Conservation (phyloP, 2,888 invertebrate species). For the Hirtodrosophila duncani region DNA sequence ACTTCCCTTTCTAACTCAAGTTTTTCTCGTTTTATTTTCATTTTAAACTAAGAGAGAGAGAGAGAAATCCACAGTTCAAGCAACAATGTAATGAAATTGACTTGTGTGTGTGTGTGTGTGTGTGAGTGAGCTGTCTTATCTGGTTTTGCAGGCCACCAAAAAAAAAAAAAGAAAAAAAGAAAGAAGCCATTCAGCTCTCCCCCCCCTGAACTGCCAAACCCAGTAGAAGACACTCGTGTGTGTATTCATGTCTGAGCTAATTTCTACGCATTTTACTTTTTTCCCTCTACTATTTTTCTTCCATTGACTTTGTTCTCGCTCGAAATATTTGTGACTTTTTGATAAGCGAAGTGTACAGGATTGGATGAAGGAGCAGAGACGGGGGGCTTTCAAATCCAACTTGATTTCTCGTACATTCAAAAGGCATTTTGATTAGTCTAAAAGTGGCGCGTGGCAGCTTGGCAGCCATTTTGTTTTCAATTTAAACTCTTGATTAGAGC, state of each 20-base stretch:
- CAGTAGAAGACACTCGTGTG: conserved; percentile 50
- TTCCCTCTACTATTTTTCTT: conserved; percentile 5
- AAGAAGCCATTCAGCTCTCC: conserved; percentile 6
- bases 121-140: conserved; percentile 50
- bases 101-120: conserved; percentile 24
- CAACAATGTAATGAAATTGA: conserved; percentile 70
- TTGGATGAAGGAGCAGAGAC: not conserved
- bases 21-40: conserved; percentile 19
- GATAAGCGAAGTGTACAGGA: conserved; percentile 18
- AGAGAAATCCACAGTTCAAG: conserved; percentile 24
- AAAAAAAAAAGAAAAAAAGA: not conserved
- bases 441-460: conserved; percentile 48
- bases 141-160: conserved; percentile 29
- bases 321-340: conserved; percentile 49
- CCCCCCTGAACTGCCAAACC: conserved; percentile 4
- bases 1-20: conserved; percentile 36
- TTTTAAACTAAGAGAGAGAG: conserved; percentile 32
- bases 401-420: conserved; percentile 67
- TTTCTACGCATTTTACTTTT: conserved; percentile 61
- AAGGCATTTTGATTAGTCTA: conserved; percentile 70
- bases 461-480: conserved; percentile 42
- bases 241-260: conserved; percentile 68
- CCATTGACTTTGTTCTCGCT: conserved; percentile 3
- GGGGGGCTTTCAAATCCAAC: conserved; percentile 38
- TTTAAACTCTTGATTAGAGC: conserved; percentile 36